A percentile compares a stretch with the other conserved stretches of the same genome.
Conservation (phyloP, 2,888 invertebrate species). For the Carcina quercana region DNA sequence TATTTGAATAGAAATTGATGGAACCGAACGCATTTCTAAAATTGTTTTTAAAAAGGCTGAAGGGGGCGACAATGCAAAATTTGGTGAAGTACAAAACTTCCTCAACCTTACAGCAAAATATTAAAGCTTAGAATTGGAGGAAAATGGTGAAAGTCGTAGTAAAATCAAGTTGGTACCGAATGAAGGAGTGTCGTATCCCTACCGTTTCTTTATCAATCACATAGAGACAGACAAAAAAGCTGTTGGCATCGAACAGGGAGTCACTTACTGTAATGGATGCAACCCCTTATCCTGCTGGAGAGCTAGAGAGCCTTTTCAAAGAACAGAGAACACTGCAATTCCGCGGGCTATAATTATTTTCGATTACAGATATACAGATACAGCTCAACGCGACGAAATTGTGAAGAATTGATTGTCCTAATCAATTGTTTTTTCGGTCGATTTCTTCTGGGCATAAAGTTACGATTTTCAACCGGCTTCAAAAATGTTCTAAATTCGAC, state of each 20-base stretch:
- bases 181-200: constrained; percentile 51
- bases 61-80: constrained; percentile 3
- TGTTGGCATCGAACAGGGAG: constrained; percentile 60
- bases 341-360: no score
- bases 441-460: no score
- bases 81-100: background rate
- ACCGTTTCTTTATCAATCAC: constrained; percentile 67
- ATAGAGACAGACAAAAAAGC: constrained; percentile 60
- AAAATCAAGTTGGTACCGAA: constrained; percentile 21
- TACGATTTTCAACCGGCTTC: no score
- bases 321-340: background rate
- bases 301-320: background rate
- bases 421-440: no score
- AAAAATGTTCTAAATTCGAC: no score
- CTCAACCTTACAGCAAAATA: constrained; percentile 1
- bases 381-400: no score
- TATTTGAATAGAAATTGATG: no score
- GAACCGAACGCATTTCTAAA: constrained; percentile 2
- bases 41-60: constrained; percentile 7
- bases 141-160: constrained; percentile 6
- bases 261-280: constrained; percentile 65
- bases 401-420: no score
- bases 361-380: no score
- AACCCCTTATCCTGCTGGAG: constrained; percentile 33
- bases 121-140: constrained; percentile 17